Conservation (phyloP, 2,797 vertebrate species). For the Tinamus major region DNA sequence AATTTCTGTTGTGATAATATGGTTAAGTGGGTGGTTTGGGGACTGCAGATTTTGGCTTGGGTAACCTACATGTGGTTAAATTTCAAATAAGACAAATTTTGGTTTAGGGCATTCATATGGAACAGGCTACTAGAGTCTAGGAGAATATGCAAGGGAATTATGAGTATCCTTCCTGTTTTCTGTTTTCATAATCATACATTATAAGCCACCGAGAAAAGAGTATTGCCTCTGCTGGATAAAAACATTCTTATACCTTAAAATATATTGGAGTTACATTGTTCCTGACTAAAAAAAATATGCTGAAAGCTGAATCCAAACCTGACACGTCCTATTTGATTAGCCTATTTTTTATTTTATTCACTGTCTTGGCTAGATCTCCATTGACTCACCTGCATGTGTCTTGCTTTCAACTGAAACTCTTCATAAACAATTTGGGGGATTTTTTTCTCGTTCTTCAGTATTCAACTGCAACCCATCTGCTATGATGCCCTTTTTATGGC, state of each 20-base stretch:
- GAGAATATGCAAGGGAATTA: not conserved
- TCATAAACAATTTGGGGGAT: not conserved
- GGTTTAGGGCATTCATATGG: not conserved
- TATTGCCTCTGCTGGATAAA: not conserved
- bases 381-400: not conserved
- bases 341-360: not conserved
- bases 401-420: not conserved
- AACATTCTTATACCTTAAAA: not conserved
- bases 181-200: not conserved
- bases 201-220: not conserved
- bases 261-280: not conserved
- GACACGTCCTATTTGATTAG: not conserved
- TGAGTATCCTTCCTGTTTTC: not conserved
- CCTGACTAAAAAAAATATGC: not conserved
- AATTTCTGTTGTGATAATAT: not conserved
- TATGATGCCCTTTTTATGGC: not conserved
- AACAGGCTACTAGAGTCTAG: not conserved
- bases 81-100: not conserved
- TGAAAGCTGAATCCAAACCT: not conserved
- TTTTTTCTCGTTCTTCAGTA: not conserved
- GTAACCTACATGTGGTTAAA: not conserved
- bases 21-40: not conserved
- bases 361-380: not conserved
- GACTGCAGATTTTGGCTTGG: not conserved
- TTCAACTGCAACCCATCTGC: not conserved